These are phyloP conservation scores for Pecten maximus DNA, from an alignment of 2,888 invertebrate species.

Conservation along the genomic window DNA sequence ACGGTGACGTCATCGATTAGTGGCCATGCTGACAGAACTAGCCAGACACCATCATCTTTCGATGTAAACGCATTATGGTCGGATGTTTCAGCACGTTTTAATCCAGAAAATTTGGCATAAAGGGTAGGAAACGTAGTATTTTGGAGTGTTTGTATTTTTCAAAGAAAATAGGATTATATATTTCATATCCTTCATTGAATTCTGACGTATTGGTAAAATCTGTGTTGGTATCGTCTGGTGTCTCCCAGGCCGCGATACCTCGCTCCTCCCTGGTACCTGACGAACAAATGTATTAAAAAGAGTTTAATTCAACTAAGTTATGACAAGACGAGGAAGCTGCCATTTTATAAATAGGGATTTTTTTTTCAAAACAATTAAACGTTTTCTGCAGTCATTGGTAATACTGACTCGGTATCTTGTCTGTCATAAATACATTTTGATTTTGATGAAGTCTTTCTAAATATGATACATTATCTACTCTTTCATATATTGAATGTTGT, in stretches of 20 bases:
- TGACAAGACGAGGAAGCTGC: no score
- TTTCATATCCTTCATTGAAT: slow-evolving; percentile 57
- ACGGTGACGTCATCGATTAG: no score
- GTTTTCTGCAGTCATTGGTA: no score
- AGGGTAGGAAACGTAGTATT: slow-evolving; percentile 56
- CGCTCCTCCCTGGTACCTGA: slow-evolving; percentile 53
- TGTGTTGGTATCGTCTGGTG: slow-evolving; percentile 41
- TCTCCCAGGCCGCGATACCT: slow-evolving; percentile 58
- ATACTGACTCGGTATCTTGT: no score
- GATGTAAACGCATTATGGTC: not conserved
- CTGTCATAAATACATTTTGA: no score
- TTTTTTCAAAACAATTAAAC: no score
- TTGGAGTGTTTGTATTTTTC: slow-evolving; percentile 39
- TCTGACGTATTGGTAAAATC: slow-evolving; percentile 38
- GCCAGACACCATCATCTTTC: not conserved
- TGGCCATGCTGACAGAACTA: not conserved
- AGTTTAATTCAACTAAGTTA: no score
- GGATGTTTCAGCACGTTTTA: not conserved
- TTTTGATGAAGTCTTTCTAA: no score
- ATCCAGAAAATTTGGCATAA: slow-evolving; percentile 49
- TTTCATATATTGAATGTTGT: no score
- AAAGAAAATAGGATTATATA: slow-evolving; percentile 53
- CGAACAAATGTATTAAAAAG: not conserved
- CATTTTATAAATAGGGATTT: no score
- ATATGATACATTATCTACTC: no score